These are phyloP conservation scores for Tachyglossus aculeatus DNA, from an alignment of 2,797 vertebrate genomes.

Conservation along the genomic window DNA sequence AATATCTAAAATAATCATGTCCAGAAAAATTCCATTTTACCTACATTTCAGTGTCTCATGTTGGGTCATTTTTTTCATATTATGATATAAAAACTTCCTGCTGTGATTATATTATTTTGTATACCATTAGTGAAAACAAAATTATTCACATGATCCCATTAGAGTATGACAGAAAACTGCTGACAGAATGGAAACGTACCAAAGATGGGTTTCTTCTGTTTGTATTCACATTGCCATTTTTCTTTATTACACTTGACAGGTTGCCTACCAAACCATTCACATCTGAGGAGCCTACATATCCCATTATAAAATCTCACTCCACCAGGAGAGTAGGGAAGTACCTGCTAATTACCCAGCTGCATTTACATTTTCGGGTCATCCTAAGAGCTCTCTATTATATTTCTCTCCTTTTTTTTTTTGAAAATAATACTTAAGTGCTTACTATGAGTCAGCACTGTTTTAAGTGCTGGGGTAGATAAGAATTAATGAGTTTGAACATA, in stretches of 20 bases:
- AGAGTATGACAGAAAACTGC: constrained; percentile 63
- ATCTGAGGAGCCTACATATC: neutral
- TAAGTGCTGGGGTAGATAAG: too few relatives aligned
- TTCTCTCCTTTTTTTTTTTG: too few relatives aligned
- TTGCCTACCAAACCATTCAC: constrained; percentile 44
- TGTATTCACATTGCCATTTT: constrained; percentile 37
- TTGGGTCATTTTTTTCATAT: constrained; percentile 59
- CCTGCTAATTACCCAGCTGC: constrained; percentile 26
- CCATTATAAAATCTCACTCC: constrained; percentile 10
- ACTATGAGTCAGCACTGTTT: too few relatives aligned
- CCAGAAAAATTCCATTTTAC: constrained; percentile 54
- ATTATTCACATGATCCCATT: constrained; percentile 68
- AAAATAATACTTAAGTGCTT: too few relatives aligned
- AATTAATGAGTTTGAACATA: too few relatives aligned
- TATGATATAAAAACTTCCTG: constrained; percentile 63
- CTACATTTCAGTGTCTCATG: constrained; percentile 46
- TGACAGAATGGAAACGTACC: constrained; percentile 62
- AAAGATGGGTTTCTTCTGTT: constrained; percentile 43
- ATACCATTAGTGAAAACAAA: constrained; percentile 67
- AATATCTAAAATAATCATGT: constrained; percentile 62
- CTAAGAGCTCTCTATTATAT: too few relatives aligned
- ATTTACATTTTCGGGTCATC: too few relatives aligned
- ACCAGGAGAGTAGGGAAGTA: constrained; percentile 28
- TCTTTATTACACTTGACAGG: constrained; percentile 56
- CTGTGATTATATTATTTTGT: constrained; percentile 61